Conservation (phyloP, 2,888 invertebrate species). For the Drosophila subquinaria region DNA sequence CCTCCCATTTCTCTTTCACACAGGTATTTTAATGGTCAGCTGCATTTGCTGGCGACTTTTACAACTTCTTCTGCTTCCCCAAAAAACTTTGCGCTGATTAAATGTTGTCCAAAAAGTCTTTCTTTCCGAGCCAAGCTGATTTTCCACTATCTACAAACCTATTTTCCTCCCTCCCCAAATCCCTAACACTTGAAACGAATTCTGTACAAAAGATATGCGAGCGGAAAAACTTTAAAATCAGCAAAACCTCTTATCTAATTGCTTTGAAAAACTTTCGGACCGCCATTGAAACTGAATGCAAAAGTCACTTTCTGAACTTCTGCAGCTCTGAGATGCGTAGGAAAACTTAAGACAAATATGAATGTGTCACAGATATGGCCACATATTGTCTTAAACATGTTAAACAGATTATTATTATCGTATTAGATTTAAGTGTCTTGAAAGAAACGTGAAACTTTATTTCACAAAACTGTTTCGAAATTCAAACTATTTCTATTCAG, state of each 20-base stretch:
- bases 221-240: slow-evolving; percentile 70
- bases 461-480: neutral
- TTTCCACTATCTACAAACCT: slow-evolving; percentile 16
- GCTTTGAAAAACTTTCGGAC: slow-evolving; percentile 76
- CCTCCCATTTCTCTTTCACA: neutral
- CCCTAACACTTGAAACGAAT: slow-evolving; percentile 5
- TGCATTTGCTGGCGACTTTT: slow-evolving; percentile 61
- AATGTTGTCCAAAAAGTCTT: slow-evolving; percentile 59
- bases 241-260: slow-evolving; percentile 76
- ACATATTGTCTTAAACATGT: slow-evolving; percentile 15
- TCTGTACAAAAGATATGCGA: slow-evolving; percentile 32
- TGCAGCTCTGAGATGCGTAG: slow-evolving; percentile 31
- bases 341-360: slow-evolving; percentile 24
- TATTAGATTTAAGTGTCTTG: neutral
- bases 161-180: neutral
- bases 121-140: slow-evolving; percentile 35
- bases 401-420: neutral
- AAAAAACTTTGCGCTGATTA: slow-evolving; percentile 73
- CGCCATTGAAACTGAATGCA: slow-evolving; percentile 69
- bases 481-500: too few relatives aligned
- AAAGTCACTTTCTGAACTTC: slow-evolving; percentile 72
- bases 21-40: slow-evolving; percentile 42
- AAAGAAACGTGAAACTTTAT: neutral
- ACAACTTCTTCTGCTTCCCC: slow-evolving; percentile 45
- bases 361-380: slow-evolving; percentile 26